A percentile compares a stretch with the other conserved stretches of the same genome.
phyloP scores from a whole-genome alignment of 2,797 vertebrate species.

The Tauraco hartlaubi region DNA sequence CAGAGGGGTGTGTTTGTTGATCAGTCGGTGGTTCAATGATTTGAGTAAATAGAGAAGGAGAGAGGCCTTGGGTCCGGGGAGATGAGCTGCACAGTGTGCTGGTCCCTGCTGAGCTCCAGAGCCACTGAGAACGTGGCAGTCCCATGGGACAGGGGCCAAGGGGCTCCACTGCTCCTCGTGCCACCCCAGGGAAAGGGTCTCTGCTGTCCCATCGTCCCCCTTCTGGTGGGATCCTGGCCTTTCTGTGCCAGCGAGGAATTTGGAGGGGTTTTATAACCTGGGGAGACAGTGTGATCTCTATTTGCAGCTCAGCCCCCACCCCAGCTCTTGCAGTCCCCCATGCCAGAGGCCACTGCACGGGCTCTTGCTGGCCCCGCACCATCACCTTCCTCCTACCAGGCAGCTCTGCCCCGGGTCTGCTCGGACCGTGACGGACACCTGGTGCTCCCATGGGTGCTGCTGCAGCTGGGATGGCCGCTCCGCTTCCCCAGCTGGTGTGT shows the following conservation, averaged over 20 bases:
- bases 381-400: background rate
- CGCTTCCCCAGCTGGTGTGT: background rate
- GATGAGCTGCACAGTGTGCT: background rate
- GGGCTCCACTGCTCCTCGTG: background rate
- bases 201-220: background rate
- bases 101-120: background rate
- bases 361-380: background rate
- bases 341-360: accelerated
- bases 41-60: background rate
- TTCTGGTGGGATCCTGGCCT: background rate
- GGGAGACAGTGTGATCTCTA: background rate
- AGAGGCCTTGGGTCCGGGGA: background rate
- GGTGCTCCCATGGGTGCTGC: background rate
- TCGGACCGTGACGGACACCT: accelerated
- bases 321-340: background rate
- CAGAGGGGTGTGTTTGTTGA: background rate
- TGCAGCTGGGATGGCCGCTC: accelerated
- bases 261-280: accelerated
- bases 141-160: background rate
- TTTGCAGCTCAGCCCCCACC: background rate
- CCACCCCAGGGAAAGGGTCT: background rate
- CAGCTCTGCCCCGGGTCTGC: accelerated
- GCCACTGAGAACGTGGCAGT: accelerated
- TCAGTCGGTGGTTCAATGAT: background rate
- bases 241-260: background rate